Evolutionary conservation across 2,888 invertebrate species (phyloP).

Genomic region (Mesorhabditis sp.): DNA sequence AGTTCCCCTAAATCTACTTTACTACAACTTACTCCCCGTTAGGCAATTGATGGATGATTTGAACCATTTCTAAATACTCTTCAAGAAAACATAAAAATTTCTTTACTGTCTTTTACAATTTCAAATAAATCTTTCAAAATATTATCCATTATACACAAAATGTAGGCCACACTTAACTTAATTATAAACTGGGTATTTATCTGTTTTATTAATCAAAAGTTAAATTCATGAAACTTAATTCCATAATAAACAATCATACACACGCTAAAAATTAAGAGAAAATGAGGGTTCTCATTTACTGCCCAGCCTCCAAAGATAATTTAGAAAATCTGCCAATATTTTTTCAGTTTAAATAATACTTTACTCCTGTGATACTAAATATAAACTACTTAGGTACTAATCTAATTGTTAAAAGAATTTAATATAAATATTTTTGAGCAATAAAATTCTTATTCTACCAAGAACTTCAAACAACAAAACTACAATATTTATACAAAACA

Average conservation of each 20-base stretch:
- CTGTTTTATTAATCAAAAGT: conserved; percentile 43
- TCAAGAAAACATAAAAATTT: conserved; percentile 41
- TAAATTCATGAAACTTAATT: conserved; percentile 43
- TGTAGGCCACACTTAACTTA: conserved; percentile 41
- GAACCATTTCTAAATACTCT: conserved; percentile 45
- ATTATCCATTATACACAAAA: conserved; percentile 36
- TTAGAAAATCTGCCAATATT: conserved; percentile 47
- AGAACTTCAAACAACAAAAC: conserved; percentile 21
- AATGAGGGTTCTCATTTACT: conserved; percentile 47
- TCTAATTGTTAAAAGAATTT: conserved; percentile 42
- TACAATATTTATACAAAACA: conserved; percentile 31
- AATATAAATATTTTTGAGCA: conserved; percentile 25
- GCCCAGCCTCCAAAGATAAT: conserved; percentile 48
- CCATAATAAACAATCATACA: conserved; percentile 50
- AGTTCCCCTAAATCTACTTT: conserved; percentile 50
- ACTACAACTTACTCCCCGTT: conserved; percentile 52
- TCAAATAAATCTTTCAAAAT: conserved; percentile 26
- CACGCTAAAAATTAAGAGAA: conserved; percentile 38
- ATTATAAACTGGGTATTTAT: conserved; percentile 45
- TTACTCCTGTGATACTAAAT: conserved; percentile 45
- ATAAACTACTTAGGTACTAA: conserved; percentile 46
- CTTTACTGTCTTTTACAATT: conserved; percentile 48
- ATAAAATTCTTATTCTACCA: conserved; percentile 35
- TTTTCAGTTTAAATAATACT: conserved; percentile 50
- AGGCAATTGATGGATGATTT: conserved; percentile 52